Conservation (phyloP, 2,113 vertebrate species). For the Rhinoderma darwinii region DNA sequence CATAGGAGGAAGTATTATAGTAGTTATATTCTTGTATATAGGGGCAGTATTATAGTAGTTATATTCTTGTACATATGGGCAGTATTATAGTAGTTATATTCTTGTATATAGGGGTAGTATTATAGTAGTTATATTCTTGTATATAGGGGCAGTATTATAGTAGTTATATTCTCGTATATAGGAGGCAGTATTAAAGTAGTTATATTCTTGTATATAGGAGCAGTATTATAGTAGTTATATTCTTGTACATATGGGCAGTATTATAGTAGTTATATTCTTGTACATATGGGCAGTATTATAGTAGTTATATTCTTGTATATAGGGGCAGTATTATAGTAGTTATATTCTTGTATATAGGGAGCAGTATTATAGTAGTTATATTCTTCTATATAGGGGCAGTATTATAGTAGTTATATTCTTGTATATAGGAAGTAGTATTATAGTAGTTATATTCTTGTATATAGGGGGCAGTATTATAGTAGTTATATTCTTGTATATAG, state of each 20-base stretch:
- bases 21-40: too few species aligned
- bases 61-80: too few species aligned
- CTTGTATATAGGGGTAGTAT: neutral
- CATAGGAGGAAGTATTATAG: too few species aligned
- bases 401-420: too few species aligned
- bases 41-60: too few species aligned
- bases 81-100: neutral
- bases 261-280: neutral
- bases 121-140: neutral
- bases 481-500: neutral
- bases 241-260: too few species aligned
- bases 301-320: neutral
- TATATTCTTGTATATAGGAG: neutral
- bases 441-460: neutral
- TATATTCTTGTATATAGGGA: neutral
- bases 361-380: too few species aligned
- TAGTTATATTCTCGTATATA: too few species aligned
- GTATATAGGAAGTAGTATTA: too few species aligned
- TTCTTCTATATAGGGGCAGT: too few species aligned
- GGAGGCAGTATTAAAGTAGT: too few species aligned
- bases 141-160: neutral
- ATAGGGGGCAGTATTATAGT: neutral
- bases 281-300: neutral
- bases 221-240: neutral
- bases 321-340: neutral